phyloP scores from a whole-genome alignment of 2,888 invertebrate species.

The Ophonus ardosiacus region DNA sequence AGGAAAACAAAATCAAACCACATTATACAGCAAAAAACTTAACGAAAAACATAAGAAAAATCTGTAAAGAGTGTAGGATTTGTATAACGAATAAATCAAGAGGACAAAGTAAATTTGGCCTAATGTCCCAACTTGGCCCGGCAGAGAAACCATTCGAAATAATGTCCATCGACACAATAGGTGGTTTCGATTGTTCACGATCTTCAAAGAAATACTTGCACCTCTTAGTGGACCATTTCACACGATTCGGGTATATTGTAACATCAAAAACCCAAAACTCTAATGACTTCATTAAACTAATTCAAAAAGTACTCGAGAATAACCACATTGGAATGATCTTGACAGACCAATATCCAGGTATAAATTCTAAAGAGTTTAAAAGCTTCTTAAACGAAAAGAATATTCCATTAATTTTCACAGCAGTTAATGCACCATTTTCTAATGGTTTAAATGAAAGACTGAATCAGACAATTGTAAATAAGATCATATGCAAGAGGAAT shows the following conservation, averaged over 20 bases:
- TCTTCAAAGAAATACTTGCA: slow-evolving; percentile 65
- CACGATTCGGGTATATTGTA: slow-evolving; percentile 67
- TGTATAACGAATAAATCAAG: slow-evolving; percentile 68
- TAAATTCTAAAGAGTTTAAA: slow-evolving; percentile 66
- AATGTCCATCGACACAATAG: slow-evolving; percentile 69
- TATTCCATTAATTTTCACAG: background rate
- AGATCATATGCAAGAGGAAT: slow-evolving; percentile 66
- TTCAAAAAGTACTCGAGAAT: background rate
- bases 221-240: slow-evolving; percentile 58
- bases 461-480: slow-evolving; percentile 64
- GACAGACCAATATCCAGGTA: slow-evolving; percentile 69
- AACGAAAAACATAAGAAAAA: background rate
- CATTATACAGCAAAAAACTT: slow-evolving; percentile 17
- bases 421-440: slow-evolving; percentile 68
- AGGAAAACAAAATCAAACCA: slow-evolving; percentile 8
- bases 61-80: background rate
- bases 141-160: slow-evolving; percentile 69
- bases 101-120: slow-evolving; percentile 66
- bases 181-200: slow-evolving; percentile 67
- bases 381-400: slow-evolving; percentile 27
- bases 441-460: slow-evolving; percentile 69
- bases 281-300: slow-evolving; percentile 68
- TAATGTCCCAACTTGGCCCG: slow-evolving; percentile 69
- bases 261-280: slow-evolving; percentile 68
- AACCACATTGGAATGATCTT: background rate